These are phyloP conservation scores for Pandemis heparana DNA, from an alignment of 2,888 invertebrate genomes.

Conservation along the genomic window DNA sequence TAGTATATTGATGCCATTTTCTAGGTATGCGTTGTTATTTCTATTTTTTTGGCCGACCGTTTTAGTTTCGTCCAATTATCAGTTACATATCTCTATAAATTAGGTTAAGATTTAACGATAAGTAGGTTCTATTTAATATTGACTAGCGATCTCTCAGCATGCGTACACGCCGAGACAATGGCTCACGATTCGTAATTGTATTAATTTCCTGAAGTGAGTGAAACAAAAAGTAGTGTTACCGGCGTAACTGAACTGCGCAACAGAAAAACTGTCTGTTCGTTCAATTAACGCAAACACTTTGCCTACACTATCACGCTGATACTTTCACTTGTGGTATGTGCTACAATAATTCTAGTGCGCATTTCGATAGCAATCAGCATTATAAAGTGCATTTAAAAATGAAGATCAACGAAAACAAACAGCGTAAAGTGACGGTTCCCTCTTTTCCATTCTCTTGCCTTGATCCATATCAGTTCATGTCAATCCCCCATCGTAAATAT, in stretches of 20 bases:
- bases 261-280: background rate
- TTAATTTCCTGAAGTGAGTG: background rate
- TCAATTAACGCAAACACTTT: background rate
- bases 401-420: background rate
- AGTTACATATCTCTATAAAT: constrained; percentile 35
- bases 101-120: constrained; percentile 28
- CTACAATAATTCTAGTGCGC: constrained; percentile 13
- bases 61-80: constrained; percentile 41
- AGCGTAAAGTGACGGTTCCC: background rate
- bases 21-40: constrained; percentile 30
- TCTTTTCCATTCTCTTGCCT: background rate
- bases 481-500: background rate
- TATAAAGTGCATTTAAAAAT: background rate
- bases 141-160: constrained; percentile 31
- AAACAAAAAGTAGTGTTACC: background rate
- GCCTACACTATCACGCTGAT: background rate
- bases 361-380: constrained; percentile 6
- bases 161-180: constrained; percentile 10
- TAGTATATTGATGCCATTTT: constrained; percentile 9
- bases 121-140: constrained; percentile 33
- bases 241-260: background rate
- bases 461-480: background rate
- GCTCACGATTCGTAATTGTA: background rate
- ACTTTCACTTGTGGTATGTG: constrained; percentile 30
- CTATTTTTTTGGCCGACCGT: constrained; percentile 34